phyloP scores from a whole-genome alignment of 2,888 invertebrate species.

The Luffia ferchaultella region DNA sequence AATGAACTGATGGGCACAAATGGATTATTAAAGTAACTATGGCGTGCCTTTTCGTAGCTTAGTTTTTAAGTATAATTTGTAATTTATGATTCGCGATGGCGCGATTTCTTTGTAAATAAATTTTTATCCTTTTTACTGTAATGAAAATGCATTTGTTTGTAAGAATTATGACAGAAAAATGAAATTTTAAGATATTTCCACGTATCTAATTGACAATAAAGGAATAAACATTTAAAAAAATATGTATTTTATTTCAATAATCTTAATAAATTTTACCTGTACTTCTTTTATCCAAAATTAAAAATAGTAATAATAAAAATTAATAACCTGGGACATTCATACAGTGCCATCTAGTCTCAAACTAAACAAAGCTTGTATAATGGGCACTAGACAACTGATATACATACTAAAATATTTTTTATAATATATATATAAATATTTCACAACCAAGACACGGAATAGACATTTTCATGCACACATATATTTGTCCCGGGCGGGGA shows the following conservation, averaged over 20 bases:
- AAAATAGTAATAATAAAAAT: too few relatives aligned
- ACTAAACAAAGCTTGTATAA: too few relatives aligned
- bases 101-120: slow-evolving; percentile 43
- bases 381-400: too few relatives aligned
- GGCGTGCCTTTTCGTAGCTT: slow-evolving; percentile 20
- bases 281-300: too few relatives aligned
- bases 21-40: neutral
- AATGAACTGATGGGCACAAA: neutral
- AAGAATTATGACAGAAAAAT: slow-evolving; percentile 53
- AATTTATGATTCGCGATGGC: slow-evolving; percentile 20
- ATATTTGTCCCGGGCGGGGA: too few relatives aligned
- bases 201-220: slow-evolving; percentile 56
- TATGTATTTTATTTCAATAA: slow-evolving; percentile 16
- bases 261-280: too few relatives aligned
- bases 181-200: slow-evolving; percentile 54
- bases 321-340: too few relatives aligned
- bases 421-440: too few relatives aligned
- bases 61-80: slow-evolving; percentile 25
- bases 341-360: too few relatives aligned
- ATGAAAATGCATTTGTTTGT: slow-evolving; percentile 58
- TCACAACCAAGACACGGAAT: too few relatives aligned
- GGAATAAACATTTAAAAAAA: slow-evolving; percentile 39
- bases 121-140: slow-evolving; percentile 41
- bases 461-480: too few relatives aligned
- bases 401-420: too few relatives aligned